Evolutionary conservation across 2,888 invertebrate species (phyloP).

Genomic region (Eledone cirrhosa): DNA sequence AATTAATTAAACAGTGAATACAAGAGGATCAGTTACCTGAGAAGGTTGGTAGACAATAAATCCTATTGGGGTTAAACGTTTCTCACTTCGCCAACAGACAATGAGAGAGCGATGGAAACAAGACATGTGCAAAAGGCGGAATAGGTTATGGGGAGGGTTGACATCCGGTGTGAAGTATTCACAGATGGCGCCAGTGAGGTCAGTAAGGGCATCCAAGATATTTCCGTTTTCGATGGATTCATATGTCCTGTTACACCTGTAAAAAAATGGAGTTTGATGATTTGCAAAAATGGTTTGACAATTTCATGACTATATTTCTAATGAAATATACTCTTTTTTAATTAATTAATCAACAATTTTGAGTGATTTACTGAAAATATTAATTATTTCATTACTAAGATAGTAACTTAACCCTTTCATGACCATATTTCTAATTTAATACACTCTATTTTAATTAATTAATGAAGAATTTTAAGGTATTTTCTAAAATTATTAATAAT

Average conservation of each 20-base stretch:
- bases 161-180: conserved; percentile 58
- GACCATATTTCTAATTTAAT: too few species aligned
- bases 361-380: too few species aligned
- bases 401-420: too few species aligned
- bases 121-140: conserved; percentile 59
- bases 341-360: too few species aligned
- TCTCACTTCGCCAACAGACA: conserved; percentile 58
- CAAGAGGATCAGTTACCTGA: neutral
- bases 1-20: too few species aligned
- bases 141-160: conserved; percentile 54
- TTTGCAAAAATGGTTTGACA: too few species aligned
- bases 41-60: conserved; percentile 37
- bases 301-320: too few species aligned
- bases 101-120: conserved; percentile 51
- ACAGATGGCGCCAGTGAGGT: conserved; percentile 60
- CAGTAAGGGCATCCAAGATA: conserved; percentile 57
- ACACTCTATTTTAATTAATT: too few species aligned
- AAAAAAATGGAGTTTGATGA: conserved; percentile 28
- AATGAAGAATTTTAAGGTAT: too few species aligned
- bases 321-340: too few species aligned
- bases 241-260: conserved; percentile 60
- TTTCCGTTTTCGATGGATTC: conserved; percentile 60
- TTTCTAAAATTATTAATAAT: too few species aligned
- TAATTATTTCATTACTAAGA: too few species aligned
- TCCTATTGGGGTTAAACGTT: conserved; percentile 51